Evolutionary conservation across 2,888 invertebrate species (phyloP).

Genomic region (Galerucella nymphaeae): DNA sequence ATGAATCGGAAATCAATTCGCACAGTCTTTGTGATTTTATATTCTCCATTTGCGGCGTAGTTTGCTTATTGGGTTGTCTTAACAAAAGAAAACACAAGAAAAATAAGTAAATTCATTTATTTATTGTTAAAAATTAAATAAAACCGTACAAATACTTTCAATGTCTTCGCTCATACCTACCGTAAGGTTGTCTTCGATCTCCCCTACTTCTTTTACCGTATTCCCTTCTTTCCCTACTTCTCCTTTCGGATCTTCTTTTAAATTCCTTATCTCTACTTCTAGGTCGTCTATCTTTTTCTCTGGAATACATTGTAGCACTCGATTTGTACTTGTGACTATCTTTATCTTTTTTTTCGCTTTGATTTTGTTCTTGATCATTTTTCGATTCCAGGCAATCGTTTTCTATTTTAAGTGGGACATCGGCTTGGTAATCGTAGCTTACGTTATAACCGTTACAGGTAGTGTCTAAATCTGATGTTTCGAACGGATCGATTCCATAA

Average conservation of each 20-base stretch:
- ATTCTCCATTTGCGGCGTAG: background rate
- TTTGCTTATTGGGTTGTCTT: constrained; percentile 11
- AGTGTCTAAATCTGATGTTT: constrained; percentile 17
- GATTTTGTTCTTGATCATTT: constrained; percentile 11
- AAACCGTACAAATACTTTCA: background rate
- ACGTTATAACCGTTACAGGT: constrained; percentile 25
- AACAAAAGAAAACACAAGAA: constrained; percentile 9
- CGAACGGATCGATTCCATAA: constrained; percentile 27
- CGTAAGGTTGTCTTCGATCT: constrained; percentile 27
- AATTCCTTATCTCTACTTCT: constrained; percentile 27
- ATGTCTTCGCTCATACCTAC: constrained; percentile 37
- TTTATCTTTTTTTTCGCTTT: constrained; percentile 20
- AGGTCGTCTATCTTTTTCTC: constrained; percentile 16
- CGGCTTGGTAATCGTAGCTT: constrained; percentile 32
- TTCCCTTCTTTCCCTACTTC: constrained; percentile 16
- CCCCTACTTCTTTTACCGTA: constrained; percentile 17
- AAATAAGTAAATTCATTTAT: background rate
- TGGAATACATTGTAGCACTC: constrained; percentile 9
- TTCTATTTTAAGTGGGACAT: constrained; percentile 18
- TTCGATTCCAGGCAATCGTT: constrained; percentile 16
- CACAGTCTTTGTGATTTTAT: constrained; percentile 18
- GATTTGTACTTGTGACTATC: constrained; percentile 14
- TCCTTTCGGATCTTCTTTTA: constrained; percentile 21
- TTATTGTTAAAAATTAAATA: no score
- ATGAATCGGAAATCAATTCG: background rate